These are phyloP conservation scores for Pristionchus pacificus DNA, from an alignment of 1,140 invertebrate genomes.

Conservation along the genomic window DNA sequence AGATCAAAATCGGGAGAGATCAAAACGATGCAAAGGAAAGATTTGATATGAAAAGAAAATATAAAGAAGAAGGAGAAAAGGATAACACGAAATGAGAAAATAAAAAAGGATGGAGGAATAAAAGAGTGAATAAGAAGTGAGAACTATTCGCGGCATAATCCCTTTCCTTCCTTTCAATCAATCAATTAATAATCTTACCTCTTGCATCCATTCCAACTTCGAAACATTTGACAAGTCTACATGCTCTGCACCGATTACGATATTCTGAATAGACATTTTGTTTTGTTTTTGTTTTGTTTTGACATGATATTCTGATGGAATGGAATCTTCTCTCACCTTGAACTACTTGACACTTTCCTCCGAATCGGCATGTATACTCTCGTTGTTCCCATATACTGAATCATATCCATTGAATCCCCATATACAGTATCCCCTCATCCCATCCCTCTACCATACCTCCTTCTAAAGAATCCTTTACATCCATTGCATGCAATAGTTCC, in stretches of 20 bases:
- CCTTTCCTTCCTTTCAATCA: no score
- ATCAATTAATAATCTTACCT: not conserved
- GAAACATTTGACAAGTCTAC: constrained; percentile 89
- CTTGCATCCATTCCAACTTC: constrained; percentile 84
- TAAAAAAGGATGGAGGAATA: no score
- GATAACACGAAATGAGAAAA: not conserved
- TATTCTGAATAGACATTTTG: no score
- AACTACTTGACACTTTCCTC: constrained; percentile 36
- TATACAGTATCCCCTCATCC: not conserved
- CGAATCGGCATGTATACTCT: constrained; percentile 34
- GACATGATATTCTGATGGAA: not conserved
- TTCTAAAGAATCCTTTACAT: constrained; percentile 74
- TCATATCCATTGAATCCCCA: not conserved
- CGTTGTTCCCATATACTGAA: constrained; percentile 40
- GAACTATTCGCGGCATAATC: no score
- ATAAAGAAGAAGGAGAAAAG: not conserved
- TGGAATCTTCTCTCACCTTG: constrained; percentile 18
- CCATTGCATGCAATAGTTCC: constrained; percentile 64
- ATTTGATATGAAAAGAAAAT: not conserved
- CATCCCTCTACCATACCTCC: constrained; percentile 10
- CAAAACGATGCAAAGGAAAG: not conserved
- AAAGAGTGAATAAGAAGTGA: no score
- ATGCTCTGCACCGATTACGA: constrained; percentile 92
- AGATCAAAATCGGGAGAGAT: no score
- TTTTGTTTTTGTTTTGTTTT: not conserved